Percentiles rank a stretch among this genome's conserved stretches.
phyloP scores from a whole-genome alignment of 2,113 vertebrate species.

The Bos javanicus region DNA sequence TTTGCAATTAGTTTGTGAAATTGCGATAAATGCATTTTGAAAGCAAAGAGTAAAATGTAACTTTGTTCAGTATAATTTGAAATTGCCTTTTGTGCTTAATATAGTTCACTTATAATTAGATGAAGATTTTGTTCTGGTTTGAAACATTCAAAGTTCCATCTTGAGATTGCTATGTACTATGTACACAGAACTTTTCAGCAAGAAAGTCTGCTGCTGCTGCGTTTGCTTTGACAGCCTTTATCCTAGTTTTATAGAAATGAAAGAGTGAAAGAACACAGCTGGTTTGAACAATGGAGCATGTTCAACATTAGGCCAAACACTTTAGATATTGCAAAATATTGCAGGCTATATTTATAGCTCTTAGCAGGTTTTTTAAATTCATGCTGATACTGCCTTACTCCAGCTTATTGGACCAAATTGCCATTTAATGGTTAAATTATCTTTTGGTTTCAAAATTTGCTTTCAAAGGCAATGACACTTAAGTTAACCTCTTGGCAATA shows the following conservation, averaged over 20 bases:
- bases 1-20: conserved; percentile 86
- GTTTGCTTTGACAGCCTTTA: conserved; percentile 88
- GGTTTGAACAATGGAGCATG: conserved; percentile 86
- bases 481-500: conserved; percentile 57
- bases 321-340: conserved; percentile 89
- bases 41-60: conserved; percentile 86
- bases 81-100: conserved; percentile 90
- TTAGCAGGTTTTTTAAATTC: conserved; percentile 84
- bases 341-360: conserved; percentile 87
- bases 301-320: conserved; percentile 88
- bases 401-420: conserved; percentile 83
- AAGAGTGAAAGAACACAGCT: conserved; percentile 89
- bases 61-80: conserved; percentile 87
- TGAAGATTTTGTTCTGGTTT: conserved; percentile 89
- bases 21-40: conserved; percentile 82
- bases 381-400: conserved; percentile 82
- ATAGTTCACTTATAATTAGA: conserved; percentile 90
- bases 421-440: conserved; percentile 81
- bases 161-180: conserved; percentile 87
- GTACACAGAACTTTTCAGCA: conserved; percentile 87
- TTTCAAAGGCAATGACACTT: conserved; percentile 71
- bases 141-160: conserved; percentile 88
- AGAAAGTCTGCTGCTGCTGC: conserved; percentile 84
- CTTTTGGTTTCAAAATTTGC: conserved; percentile 62
- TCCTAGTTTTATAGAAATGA: conserved; percentile 86